Conservation (phyloP, 2,113 vertebrate genomes). For the Columba livia region DNA sequence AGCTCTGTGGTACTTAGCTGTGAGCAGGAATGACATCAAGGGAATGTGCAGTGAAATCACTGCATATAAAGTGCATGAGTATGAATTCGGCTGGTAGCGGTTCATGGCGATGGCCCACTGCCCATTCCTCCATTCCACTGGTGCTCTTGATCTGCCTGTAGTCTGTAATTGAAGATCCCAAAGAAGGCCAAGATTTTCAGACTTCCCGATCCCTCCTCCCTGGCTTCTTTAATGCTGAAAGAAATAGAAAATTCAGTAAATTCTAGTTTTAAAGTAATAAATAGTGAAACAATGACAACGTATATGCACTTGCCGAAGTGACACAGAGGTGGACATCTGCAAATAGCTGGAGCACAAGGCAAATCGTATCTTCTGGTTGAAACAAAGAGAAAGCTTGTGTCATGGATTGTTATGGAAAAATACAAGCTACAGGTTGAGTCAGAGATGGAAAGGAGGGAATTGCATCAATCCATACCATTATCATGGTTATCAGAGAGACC, state of each 20-base stretch:
- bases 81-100: too few species aligned
- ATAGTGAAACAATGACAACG: background rate
- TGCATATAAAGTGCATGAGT: background rate
- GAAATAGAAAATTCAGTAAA: background rate
- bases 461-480: background rate
- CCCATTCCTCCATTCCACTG: background rate
- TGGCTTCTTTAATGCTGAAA: background rate
- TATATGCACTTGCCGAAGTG: background rate
- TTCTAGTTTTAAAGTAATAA: background rate
- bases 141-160: background rate
- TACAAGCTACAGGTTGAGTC: background rate
- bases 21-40: background rate
- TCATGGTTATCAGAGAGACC: background rate
- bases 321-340: background rate
- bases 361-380: background rate
- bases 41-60: background rate
- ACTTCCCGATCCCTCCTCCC: background rate
- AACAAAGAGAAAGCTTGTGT: background rate
- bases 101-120: background rate
- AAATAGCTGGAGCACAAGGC: background rate
- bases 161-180: background rate
- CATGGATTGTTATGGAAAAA: background rate
- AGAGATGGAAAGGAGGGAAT: background rate
- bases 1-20: background rate
- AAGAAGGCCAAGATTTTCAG: background rate